Percentiles rank a stretch among this genome's conserved stretches.
phyloP scores from a whole-genome alignment of 2,797 vertebrate species.

The Myotis daubentonii region DNA sequence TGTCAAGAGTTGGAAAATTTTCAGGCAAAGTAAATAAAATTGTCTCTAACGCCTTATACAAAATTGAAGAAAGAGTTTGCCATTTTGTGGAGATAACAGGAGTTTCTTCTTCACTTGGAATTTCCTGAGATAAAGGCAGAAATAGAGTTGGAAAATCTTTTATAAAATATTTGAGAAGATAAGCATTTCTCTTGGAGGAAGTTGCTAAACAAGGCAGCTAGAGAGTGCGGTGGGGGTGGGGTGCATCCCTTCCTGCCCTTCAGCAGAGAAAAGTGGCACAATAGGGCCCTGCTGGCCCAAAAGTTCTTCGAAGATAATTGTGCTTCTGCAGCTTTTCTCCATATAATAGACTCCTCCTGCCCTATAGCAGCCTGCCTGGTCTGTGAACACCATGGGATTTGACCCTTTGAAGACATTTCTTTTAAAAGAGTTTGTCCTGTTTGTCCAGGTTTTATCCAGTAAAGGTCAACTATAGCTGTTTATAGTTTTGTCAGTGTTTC shows the following conservation, averaged over 20 bases:
- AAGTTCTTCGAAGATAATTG: constrained; percentile 59
- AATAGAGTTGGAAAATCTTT: constrained; percentile 55
- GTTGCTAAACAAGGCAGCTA: constrained; percentile 43
- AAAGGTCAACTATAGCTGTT: constrained; percentile 55
- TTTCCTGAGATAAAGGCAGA: constrained; percentile 49
- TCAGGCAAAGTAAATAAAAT: constrained; percentile 64
- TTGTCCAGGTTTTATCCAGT: constrained; percentile 58
- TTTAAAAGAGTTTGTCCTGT: constrained; percentile 58
- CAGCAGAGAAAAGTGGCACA: neutral
- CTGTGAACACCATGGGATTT: constrained; percentile 55
- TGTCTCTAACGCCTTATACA: neutral
- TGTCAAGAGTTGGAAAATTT: neutral
- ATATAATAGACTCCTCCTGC: constrained; percentile 38
- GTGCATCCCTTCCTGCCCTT: neutral
- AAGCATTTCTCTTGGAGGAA: constrained; percentile 42
- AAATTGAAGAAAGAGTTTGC: neutral
- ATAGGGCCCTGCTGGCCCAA: neutral
- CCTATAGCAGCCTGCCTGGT: constrained; percentile 12
- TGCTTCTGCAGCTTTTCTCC: constrained; percentile 51
- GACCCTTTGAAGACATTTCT: constrained; percentile 69
- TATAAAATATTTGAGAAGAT: constrained; percentile 54
- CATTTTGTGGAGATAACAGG: constrained; percentile 10
- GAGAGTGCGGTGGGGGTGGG: neutral
- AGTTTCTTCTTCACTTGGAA: constrained; percentile 60
- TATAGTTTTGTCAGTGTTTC: constrained; percentile 64